phyloP scores from a whole-genome alignment of 2,888 invertebrate genomes.

The Nematopogon swammerdamellus region DNA sequence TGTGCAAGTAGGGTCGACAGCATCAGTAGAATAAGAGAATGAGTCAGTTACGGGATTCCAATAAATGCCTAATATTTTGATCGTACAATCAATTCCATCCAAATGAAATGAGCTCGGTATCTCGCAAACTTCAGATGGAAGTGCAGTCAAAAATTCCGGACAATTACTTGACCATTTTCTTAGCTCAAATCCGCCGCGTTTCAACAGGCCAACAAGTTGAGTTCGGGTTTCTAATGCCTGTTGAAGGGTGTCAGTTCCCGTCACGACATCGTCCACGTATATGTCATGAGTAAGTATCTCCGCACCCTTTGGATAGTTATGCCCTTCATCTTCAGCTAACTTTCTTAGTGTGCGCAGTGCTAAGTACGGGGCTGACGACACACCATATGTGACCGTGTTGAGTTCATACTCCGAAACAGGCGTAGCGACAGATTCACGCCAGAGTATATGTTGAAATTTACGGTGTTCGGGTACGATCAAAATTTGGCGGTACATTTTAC shows the following conservation, averaged over 20 bases:
- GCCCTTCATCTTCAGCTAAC: slow-evolving; percentile 3
- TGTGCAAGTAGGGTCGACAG: not conserved
- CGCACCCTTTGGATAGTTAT: not conserved
- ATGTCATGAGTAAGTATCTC: slow-evolving; percentile 1
- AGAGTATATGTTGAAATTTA: slow-evolving; percentile 3
- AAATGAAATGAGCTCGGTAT: not conserved
- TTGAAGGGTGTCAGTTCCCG: not conserved
- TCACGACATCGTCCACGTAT: not conserved
- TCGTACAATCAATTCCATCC: not conserved
- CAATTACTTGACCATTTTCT: not conserved
- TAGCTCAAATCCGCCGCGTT: not conserved
- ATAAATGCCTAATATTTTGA: not conserved
- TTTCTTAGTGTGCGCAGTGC: slow-evolving; percentile 4
- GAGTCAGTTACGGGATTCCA: not conserved
- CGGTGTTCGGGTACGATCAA: slow-evolving; percentile 1
- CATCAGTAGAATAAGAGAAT: not conserved
- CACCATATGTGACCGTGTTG: slow-evolving; percentile 5
- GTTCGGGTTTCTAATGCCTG: not conserved
- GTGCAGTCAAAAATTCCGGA: not conserved
- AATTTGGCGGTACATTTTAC: slow-evolving; percentile 6
- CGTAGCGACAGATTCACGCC: not conserved
- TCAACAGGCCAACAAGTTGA: not conserved
- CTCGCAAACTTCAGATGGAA: not conserved
- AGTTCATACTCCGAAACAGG: slow-evolving; percentile 4
- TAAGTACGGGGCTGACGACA: slow-evolving; percentile 1